phyloP scores from a whole-genome alignment of 2,888 invertebrate species.

The Ophion slaviceki region DNA sequence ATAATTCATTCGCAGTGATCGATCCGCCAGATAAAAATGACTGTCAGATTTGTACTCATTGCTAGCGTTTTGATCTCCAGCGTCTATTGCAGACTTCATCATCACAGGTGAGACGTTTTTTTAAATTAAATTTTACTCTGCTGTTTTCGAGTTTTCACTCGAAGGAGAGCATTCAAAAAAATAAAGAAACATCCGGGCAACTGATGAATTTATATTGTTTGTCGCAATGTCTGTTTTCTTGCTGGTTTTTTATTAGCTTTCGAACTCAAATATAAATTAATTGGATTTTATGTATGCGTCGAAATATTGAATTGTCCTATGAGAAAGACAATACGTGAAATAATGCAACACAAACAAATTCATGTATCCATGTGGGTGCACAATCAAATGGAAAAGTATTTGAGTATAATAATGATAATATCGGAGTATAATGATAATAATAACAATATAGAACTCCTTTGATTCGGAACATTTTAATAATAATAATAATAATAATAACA shows the following conservation, averaged over 20 bases:
- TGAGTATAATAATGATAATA: too few relatives aligned
- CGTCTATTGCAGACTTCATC: conserved; percentile 68
- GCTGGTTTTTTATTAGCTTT: too few relatives aligned
- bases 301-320: too few relatives aligned
- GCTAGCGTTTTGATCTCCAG: conserved; percentile 40
- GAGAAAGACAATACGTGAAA: too few relatives aligned
- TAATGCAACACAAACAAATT: too few relatives aligned
- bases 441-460: too few relatives aligned
- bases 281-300: neutral
- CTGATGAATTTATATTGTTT: neutral
- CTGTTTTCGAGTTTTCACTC: neutral
- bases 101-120: conserved; percentile 74
- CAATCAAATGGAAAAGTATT: too few relatives aligned
- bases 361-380: too few relatives aligned
- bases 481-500: too few relatives aligned
- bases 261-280: neutral
- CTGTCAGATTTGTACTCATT: conserved; percentile 40
- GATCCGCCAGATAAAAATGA: conserved; percentile 24
- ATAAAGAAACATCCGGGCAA: neutral
- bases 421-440: too few relatives aligned
- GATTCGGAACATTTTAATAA: too few relatives aligned
- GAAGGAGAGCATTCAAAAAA: neutral
- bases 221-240: neutral
- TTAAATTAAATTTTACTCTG: conserved; percentile 1
- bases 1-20: conserved; percentile 10